These are phyloP conservation scores for Myrmecobius fasciatus DNA, from an alignment of 2,113 vertebrate genomes.

Conservation along the genomic window DNA sequence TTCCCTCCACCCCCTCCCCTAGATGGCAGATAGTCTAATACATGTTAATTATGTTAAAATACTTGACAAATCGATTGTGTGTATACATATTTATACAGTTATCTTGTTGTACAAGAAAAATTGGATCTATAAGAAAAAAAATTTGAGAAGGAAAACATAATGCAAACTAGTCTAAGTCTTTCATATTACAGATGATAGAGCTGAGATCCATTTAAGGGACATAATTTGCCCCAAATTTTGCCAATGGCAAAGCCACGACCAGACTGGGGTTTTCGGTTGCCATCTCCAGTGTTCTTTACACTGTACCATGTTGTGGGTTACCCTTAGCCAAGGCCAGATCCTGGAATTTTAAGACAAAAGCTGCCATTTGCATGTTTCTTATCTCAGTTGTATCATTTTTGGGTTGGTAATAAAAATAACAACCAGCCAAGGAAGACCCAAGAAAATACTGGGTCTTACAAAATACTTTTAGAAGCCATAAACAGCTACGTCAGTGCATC, in stretches of 20 bases:
- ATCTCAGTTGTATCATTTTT: background rate
- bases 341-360: background rate
- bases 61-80: too few species aligned
- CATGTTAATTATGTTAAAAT: too few species aligned
- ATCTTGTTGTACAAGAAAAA: too few species aligned
- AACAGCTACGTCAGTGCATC: background rate
- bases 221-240: background rate
- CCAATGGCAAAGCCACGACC: background rate
- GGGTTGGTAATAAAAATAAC: constrained; percentile 2
- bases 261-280: background rate
- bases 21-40: too few species aligned
- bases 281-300: background rate
- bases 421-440: background rate
- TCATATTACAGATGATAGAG: background rate
- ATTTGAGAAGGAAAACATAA: too few species aligned
- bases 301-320: background rate
- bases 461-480: background rate
- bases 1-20: too few species aligned
- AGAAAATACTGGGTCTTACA: background rate
- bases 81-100: too few species aligned
- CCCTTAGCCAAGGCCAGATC: background rate
- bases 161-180: too few species aligned
- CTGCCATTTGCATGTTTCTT: background rate
- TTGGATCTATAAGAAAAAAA: too few species aligned
- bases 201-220: background rate